Conservation (phyloP, 1,140 invertebrate species). For the Lasaia peninsularis region DNA sequence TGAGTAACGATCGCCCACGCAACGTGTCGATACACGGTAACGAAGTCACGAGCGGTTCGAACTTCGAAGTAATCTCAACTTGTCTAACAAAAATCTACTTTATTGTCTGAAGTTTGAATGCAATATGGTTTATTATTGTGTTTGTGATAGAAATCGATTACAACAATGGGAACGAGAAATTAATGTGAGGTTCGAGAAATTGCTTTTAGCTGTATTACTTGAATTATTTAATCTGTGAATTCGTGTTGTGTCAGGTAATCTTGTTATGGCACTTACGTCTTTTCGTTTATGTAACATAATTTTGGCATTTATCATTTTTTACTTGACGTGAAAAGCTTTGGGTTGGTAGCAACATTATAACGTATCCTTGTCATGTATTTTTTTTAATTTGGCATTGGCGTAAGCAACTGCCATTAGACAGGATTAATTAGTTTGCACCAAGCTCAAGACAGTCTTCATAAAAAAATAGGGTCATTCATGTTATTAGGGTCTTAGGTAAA, state of each 20-base stretch:
- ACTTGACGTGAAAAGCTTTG: no score
- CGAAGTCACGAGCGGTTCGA: slow-evolving; percentile 30
- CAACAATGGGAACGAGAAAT: slow-evolving; percentile 9
- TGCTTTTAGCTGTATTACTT: slow-evolving; percentile 4
- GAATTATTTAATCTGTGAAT: neutral
- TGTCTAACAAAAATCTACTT: neutral
- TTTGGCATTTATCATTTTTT: neutral
- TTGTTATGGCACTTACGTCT: neutral
- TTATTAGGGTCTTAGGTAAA: no score
- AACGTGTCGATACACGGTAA: slow-evolving; percentile 41
- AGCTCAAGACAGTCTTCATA: no score
- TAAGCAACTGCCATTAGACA: no score
- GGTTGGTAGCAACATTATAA: no score
- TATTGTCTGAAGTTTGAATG: neutral
- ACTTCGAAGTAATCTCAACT: slow-evolving; percentile 1
- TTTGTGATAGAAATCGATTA: neutral
- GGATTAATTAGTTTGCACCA: no score
- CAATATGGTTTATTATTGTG: neutral
- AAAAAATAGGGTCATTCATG: no score
- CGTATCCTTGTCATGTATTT: no score
- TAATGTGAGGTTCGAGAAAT: slow-evolving; percentile 10
- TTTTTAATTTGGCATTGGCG: no score
- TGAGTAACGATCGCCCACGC: slow-evolving; percentile 53
- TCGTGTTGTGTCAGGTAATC: neutral
- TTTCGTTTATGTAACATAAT: neutral